phyloP scores from a whole-genome alignment of 2,113 vertebrate species.

The Amblyornis subalaris region DNA sequence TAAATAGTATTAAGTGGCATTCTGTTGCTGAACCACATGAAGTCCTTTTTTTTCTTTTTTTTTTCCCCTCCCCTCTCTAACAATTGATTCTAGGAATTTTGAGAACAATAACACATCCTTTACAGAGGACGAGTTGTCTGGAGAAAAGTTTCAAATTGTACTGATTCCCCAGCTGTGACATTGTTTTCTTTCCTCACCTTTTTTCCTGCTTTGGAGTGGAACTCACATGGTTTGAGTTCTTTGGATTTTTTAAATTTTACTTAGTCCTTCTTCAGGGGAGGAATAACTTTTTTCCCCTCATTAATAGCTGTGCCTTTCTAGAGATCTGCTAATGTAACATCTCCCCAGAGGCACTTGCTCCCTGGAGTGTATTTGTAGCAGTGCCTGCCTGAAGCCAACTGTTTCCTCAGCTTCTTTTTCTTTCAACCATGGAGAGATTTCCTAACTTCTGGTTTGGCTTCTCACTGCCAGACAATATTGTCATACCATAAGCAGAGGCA shows the following conservation, averaged over 20 bases:
- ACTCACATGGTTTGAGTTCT: neutral
- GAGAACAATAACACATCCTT: neutral
- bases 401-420: neutral
- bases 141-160: neutral
- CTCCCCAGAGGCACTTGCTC: neutral
- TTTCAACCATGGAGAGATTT: neutral
- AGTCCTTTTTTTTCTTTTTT: neutral
- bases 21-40: neutral
- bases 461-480: neutral
- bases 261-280: neutral
- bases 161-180: neutral
- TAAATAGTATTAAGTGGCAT: constrained; percentile 21
- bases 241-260: neutral
- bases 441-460: neutral
- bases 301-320: neutral
- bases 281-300: neutral
- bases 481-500: neutral
- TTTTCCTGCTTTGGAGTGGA: neutral
- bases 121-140: neutral
- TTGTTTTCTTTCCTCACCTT: neutral
- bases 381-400: neutral
- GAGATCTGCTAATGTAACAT: neutral
- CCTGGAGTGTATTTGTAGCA: neutral
- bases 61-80: accelerated
- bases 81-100: neutral